phyloP scores from a whole-genome alignment of 2,113 vertebrate species.

The Phoxinus phoxinus region DNA sequence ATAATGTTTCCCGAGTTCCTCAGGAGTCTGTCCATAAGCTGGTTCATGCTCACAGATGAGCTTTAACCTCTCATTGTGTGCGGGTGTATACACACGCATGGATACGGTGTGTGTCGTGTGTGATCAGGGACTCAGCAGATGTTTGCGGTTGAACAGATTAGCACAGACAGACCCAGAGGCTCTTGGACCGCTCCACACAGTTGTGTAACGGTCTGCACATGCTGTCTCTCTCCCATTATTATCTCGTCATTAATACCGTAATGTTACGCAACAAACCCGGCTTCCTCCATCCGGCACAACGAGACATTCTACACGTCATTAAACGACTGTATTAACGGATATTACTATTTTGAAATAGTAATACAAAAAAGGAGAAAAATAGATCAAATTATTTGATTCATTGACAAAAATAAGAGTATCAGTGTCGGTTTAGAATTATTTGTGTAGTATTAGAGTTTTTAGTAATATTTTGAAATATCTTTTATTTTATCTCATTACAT shows the following conservation, averaged over 20 bases:
- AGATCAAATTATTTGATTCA: not conserved
- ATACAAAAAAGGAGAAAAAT: not conserved
- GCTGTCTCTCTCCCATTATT: slow-evolving; percentile 45
- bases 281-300: not conserved
- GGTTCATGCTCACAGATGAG: not conserved
- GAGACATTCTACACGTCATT: not conserved
- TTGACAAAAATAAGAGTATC: not conserved
- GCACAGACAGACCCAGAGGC: slow-evolving; percentile 35
- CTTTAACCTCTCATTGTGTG: slow-evolving; percentile 16
- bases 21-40: not conserved
- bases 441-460: not conserved
- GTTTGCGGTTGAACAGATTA: slow-evolving; percentile 54
- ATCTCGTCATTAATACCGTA: slow-evolving; percentile 39
- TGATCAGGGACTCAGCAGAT: slow-evolving; percentile 43
- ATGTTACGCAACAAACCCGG: slow-evolving; percentile 35
- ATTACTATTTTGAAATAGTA: slow-evolving; percentile 23
- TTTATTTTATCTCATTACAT: not conserved
- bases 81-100: not conserved
- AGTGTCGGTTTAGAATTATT: not conserved
- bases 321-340: not conserved
- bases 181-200: slow-evolving; percentile 9
- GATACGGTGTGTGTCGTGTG: not conserved
- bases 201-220: slow-evolving; percentile 47
- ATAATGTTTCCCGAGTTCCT: not conserved
- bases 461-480: not conserved